Base-by-base conservation (phyloP, 2,113 vertebrate genomes). In the Siphamia tubifer region DNA sequence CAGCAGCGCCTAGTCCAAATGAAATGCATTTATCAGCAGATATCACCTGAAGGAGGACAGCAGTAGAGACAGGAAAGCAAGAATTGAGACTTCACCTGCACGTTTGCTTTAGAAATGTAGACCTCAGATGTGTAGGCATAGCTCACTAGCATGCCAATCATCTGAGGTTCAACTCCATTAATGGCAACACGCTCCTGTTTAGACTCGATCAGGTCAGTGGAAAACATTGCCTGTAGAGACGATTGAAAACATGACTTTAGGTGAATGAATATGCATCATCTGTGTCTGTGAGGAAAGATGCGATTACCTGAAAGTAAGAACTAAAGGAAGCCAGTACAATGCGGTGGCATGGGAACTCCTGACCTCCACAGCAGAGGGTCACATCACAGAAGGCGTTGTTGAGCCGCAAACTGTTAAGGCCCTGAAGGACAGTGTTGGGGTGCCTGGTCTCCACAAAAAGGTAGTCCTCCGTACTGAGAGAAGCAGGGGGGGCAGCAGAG, bases 371-470 rank as follows among this genome's bases (percentile, higher is more conserved):
- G 74, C 93, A 94, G 79, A 94, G 89, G 2, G 91, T 93, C 40
- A 94, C 93, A 16, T 94, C 93, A 40, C 93, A 94, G 85, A 94
- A 93, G 68, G 93, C 90, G 27, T 93, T 92, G 82, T 93, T 92
- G 66, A 93, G 90, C 23, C 93, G 72, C 47, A 94, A 66, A 70
- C 90, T 91, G 76, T 94, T 93, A 13, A 94, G 86, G 34, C 93
- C 93, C 64, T 93, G 92, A 62, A 94, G 85, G 45, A 94, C 92
- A 8, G 89, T 92, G 83, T 79, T 87, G 56, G 93, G 81, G 68
- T 94, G 93, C 8, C 77, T 74, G 21, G 78, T 39, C 68, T 94
- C 93, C 56, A 91, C 83, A 30, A 94, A 94, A 63, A 93, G 80
- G 51, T 90, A 93, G 72, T 93, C 92, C 55, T 94, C 92, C 15